Evolutionary conservation across 2,888 invertebrate genomes (phyloP).

Genomic region (Disparrhopalites patrizii): DNA sequence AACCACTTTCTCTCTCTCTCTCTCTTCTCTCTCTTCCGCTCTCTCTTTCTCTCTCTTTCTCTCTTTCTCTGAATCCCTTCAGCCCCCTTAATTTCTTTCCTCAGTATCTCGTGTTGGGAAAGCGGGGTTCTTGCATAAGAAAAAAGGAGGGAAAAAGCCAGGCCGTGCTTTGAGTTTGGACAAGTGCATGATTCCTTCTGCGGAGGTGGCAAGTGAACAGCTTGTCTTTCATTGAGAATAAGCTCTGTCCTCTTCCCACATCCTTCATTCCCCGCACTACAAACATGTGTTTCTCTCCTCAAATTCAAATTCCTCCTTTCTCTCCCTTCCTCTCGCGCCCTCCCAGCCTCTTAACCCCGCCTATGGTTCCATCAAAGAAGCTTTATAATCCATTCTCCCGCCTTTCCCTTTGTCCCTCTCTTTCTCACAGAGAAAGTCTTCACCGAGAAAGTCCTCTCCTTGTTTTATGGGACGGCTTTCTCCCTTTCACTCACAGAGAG

Average conservation of each 20-base stretch:
- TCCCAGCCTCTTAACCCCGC: not conserved
- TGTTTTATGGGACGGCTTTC: not conserved
- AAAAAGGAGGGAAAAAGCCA: too few relatives aligned
- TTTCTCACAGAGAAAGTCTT: not conserved
- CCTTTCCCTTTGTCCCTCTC: not conserved
- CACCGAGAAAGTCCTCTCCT: not conserved
- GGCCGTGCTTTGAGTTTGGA: too few relatives aligned
- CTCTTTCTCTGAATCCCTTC: too few relatives aligned
- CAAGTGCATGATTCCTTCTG: too few relatives aligned
- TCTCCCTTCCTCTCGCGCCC: not conserved
- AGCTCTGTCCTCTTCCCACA: not conserved
- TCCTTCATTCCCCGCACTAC: not conserved
- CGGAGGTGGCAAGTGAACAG: conserved; percentile 19
- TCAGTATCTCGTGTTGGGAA: too few relatives aligned
- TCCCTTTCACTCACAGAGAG: not conserved
- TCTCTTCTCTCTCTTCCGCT: not conserved
- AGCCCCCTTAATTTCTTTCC: too few relatives aligned
- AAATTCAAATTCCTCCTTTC: conserved; percentile 14
- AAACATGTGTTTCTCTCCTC: not conserved
- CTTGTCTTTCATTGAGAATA: conserved; percentile 12
- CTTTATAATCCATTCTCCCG: not conserved
- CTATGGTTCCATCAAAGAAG: not conserved
- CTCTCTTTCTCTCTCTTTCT: not conserved
- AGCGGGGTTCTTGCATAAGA: too few relatives aligned
- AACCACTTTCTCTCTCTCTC: not conserved